Base-by-base conservation (phyloP, 2,113 vertebrate genomes). In the Channa argus region DNA sequence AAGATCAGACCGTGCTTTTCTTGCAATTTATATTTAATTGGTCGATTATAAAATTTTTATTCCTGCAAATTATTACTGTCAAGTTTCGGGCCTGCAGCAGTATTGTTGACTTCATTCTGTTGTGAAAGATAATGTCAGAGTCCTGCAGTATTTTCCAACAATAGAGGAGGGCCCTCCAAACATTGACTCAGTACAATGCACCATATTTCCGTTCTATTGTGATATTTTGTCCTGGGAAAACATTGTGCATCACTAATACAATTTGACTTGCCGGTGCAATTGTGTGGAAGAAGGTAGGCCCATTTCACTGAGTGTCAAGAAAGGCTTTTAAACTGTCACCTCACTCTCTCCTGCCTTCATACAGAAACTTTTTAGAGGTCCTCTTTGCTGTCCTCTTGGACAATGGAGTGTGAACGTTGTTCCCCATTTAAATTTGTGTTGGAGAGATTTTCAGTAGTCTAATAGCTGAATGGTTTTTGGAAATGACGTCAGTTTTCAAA, bases 321-420 rank as follows among this genome's bases (percentile, higher is more conserved):
- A 79, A 92, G 87, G 92, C 93, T 93, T 93, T 95, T 93, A 94
- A 94, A 94, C 89, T 95, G 94, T 95, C 94, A 94, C 89, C 91
- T 84, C 87, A 55, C 65, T 84, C 79, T 88, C 68, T 83, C 78
- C 82, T 74, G 86, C 81, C 79, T 83, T 88, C 82, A 74, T 77
- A 79, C 61, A 69, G 81, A 93, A 93, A 91, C 91, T 92, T 93
- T 93, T 94, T 93, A 94, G 86, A 78, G 34, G 54, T 77, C 64
- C 74, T 83, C 64, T 74, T 79, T 49, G 41, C 63, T 59, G 56
- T 41, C 39, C 39, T 41, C 49, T 80, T 85, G 89, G 88, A 92
- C 89, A 83, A 77, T 85, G 67, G 71, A 51, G 74, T 79, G 77
- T 85, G 76, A 89, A 86, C 55, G 7, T 49, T 45, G 49, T 66